phyloP scores from a whole-genome alignment of 1,140 invertebrate species.

The Nymphalis io region DNA sequence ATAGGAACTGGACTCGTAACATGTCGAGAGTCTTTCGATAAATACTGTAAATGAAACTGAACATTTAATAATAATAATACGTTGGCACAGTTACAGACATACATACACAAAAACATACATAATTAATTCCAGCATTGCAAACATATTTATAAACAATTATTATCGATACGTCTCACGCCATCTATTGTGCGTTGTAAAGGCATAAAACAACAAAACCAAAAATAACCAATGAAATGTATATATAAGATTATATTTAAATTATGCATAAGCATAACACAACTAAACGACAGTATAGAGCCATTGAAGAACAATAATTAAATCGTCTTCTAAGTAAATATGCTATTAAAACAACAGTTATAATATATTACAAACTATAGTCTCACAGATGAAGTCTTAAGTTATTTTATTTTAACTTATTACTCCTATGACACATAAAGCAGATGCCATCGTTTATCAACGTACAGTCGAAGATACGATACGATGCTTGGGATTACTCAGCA shows the following conservation, averaged over 20 bases:
- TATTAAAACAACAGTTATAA: not conserved
- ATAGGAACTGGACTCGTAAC: no score
- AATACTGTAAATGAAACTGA: no score
- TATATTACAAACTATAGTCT: not conserved
- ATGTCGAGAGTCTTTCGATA: no score
- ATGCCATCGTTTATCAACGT: slow-evolving; percentile 25
- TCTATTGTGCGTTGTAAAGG: no score
- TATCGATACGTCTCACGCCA: not conserved
- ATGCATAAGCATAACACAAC: not conserved
- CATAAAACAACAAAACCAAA: no score
- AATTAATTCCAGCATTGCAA: no score
- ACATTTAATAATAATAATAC: no score
- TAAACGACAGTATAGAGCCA: no score
- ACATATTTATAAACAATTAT: not conserved
- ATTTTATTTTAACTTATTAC: slow-evolving; percentile 17
- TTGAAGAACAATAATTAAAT: not conserved
- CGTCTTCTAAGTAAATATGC: not conserved
- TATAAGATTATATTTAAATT: not conserved
- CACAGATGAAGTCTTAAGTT: not conserved
- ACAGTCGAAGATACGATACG: slow-evolving; percentile 19
- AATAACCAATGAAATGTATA: no score
- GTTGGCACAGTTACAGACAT: no score
- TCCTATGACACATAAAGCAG: slow-evolving; percentile 13
- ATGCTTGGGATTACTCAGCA: slow-evolving; percentile 7
- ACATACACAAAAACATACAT: no score